phyloP scores from a whole-genome alignment of 2,113 vertebrate species.

The Chamaetylas fuelleborni region DNA sequence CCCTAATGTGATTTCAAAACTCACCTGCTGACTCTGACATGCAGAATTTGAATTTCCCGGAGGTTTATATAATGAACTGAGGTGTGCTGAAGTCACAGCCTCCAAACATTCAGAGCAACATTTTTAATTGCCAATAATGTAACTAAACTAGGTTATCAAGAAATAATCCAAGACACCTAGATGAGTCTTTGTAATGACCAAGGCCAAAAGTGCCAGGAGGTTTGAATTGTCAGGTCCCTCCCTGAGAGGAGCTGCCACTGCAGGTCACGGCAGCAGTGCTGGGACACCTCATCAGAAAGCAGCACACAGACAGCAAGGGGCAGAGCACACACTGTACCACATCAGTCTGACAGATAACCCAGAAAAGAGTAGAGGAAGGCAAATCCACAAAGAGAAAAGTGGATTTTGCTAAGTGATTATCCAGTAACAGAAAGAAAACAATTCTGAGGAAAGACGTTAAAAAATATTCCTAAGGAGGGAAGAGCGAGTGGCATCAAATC shows the following conservation, averaged over 20 bases:
- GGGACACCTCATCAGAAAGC: not conserved
- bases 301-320: not conserved
- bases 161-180: not conserved
- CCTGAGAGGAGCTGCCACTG: not conserved
- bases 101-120: not conserved
- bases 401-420: not conserved
- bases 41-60: not conserved
- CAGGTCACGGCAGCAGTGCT: not conserved
- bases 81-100: not conserved
- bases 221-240: not conserved
- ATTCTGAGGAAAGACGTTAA: not conserved
- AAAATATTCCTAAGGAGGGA: conserved; percentile 11
- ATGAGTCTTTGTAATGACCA: not conserved
- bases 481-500: not conserved
- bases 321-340: not conserved
- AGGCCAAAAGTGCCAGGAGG: not conserved
- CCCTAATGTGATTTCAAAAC: not conserved
- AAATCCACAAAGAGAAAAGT: not conserved
- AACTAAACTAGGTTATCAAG: not conserved
- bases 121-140: not conserved
- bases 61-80: not conserved
- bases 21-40: not conserved
- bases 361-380: not conserved
- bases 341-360: not conserved
- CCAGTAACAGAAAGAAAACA: not conserved